Evolutionary conservation across 1,140 invertebrate genomes (phyloP).

Genomic region (Drosophila ambigua): DNA sequence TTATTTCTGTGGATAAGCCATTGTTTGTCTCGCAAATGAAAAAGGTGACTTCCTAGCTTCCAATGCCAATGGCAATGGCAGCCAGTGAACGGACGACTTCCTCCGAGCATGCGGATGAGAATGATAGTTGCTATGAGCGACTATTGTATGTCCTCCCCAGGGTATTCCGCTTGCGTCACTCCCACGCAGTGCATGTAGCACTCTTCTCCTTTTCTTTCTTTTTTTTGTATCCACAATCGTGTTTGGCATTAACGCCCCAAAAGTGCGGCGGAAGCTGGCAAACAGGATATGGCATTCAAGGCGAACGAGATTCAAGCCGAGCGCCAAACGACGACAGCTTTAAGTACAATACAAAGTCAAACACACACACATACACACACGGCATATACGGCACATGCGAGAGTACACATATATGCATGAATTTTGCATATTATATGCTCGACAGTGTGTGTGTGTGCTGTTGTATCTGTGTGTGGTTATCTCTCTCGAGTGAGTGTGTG

Average conservation of each 20-base stretch:
- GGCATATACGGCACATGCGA: not conserved
- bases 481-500: conserved; percentile 17
- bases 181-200: conserved; percentile 16
- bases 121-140: conserved; percentile 27
- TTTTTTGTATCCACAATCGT: conserved; percentile 46
- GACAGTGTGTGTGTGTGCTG: conserved; percentile 7
- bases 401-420: conserved; percentile 12
- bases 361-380: conserved; percentile 25
- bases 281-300: conserved; percentile 66
- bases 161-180: conserved; percentile 24
- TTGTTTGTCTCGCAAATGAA: not conserved
- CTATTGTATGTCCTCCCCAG: conserved; percentile 13
- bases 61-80: conserved; percentile 29
- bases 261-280: conserved; percentile 69
- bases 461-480: conserved; percentile 13
- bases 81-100: conserved; percentile 18
- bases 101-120: conserved; percentile 7
- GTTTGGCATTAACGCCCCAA: conserved; percentile 50
- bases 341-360: conserved; percentile 76
- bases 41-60: conserved; percentile 22
- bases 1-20: no score
- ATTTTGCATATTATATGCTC: conserved; percentile 49
- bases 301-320: conserved; percentile 26
- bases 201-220: conserved; percentile 26
- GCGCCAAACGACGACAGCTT: conserved; percentile 51